Evolutionary conservation across 2,888 invertebrate genomes (phyloP), one percentile per base, ranked within the genome.

Genomic region (Harmothoe impar): DNA sequence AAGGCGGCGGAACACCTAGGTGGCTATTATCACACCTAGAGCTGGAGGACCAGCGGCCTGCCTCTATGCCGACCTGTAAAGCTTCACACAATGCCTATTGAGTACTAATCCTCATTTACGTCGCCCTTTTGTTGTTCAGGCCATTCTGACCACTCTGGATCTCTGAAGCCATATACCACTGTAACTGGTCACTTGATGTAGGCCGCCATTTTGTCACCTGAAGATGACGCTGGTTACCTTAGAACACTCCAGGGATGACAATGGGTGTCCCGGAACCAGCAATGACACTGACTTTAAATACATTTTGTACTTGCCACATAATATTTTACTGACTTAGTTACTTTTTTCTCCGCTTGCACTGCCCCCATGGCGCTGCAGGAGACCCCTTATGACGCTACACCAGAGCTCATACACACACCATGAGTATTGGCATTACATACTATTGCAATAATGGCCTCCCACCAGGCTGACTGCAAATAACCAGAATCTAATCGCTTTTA

Each of bases 1-100:
- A 29, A 25, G 20, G 35, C 31, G 31, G 78, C 31, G 15, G 35
- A 33, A 84, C 84, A 25, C 43, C 51, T n/a, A 84, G 84, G 84
- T 51, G 84, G n/a, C 43, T 29, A 84, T 84, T 84, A 23, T 84
- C 84, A 84, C 84, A 84, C 84, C 84, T 84, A 25, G 51, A 3
- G 43, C n/a, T 25, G 43, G 35, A 43, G 31, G 31, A 72, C 72
- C 29, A 72, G 29, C 5, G 72, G 72, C 7, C 29, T n/a, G 12
- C 20, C 72, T 72, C 15, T 15, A 29, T 29, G 72, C 72, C 72
- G 1, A 51, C 84, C 23, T 51, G 84, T 84, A 84, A 84, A 51
- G 43, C 43, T 43, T 84, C 20, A 84, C 84, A 84, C 84, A 84
- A 84, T 84, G 43, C 84, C 84, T n/a, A 84, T 84, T 84, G 84